These are phyloP conservation scores for Tringa solitaria DNA, from an alignment of 2,113 vertebrate genomes.

Conservation along the genomic window DNA sequence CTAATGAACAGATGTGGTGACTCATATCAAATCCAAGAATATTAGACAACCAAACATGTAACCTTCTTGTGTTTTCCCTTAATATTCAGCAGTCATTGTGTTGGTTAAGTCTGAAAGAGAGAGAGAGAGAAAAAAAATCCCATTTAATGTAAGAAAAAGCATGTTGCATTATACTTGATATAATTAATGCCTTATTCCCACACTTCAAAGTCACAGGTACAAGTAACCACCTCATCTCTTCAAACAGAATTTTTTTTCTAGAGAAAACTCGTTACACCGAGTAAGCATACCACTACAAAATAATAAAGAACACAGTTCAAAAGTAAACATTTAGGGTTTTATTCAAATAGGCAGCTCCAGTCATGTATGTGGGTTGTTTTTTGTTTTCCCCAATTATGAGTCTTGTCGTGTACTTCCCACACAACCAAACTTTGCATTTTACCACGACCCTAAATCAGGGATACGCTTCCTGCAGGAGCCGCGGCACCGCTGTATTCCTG, in stretches of 20 bases:
- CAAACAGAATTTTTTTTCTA: neutral
- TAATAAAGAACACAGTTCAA: neutral
- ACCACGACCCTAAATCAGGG: neutral
- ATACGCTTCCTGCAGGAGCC: neutral
- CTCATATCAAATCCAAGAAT: slow-evolving; percentile 81
- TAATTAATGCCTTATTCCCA: neutral
- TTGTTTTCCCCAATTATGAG: neutral
- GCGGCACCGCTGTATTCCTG: neutral
- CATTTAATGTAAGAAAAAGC: neutral
- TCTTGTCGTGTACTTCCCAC: neutral
- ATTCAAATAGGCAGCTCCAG: neutral
- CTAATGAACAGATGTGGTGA: slow-evolving; percentile 76
- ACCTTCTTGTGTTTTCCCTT: slow-evolving; percentile 76
- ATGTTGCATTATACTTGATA: neutral
- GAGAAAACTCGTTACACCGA: neutral
- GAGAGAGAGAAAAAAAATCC: neutral
- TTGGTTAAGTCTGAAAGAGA: slow-evolving; percentile 87
- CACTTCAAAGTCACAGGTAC: neutral
- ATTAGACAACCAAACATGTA: slow-evolving; percentile 78
- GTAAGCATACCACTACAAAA: neutral
- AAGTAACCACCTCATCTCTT: neutral
- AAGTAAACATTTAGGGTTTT: neutral
- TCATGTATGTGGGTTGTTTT: neutral
- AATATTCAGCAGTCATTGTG: slow-evolving; percentile 74
- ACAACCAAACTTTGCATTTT: neutral